Evolutionary conservation across 2,797 vertebrate genomes (phyloP).

Genomic region (Coccyzus lansbergi): DNA sequence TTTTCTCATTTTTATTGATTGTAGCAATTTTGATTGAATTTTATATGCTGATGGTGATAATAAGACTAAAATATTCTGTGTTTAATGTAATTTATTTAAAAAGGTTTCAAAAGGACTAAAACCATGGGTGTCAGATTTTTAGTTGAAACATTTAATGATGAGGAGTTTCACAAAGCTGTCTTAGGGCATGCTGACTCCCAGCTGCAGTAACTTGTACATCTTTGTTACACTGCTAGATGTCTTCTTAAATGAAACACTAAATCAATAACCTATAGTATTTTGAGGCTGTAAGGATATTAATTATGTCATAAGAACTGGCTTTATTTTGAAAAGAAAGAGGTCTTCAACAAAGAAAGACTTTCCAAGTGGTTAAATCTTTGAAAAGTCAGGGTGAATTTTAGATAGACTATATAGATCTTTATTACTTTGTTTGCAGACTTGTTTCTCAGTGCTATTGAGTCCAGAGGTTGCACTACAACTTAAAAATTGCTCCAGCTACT

Average conservation of each 20-base stretch:
- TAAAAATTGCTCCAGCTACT: not conserved
- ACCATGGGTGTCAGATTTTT: not conserved
- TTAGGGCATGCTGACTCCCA: not conserved
- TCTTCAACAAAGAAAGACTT: not conserved
- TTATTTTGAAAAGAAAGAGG: not conserved
- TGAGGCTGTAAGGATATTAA: not conserved
- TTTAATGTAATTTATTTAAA: not conserved
- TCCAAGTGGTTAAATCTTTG: not conserved
- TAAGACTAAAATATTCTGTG: not conserved
- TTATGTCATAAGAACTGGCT: not conserved
- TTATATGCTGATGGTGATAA: not conserved
- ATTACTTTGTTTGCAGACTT: not conserved
- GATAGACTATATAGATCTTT: not conserved
- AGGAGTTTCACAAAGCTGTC: not conserved
- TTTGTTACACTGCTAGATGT: not conserved
- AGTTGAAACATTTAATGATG: not conserved
- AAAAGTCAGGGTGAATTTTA: not conserved
- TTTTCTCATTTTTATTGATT: not conserved
- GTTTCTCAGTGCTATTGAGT: not conserved
- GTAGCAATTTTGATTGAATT: constrained; percentile 12
- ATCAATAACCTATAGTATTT: not conserved
- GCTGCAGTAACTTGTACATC: not conserved
- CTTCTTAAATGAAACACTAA: not conserved
- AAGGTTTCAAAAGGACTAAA: not conserved
- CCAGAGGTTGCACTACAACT: not conserved